Evolutionary conservation across 2,113 vertebrate species (phyloP).

Genomic region (Aplodontia rufa): DNA sequence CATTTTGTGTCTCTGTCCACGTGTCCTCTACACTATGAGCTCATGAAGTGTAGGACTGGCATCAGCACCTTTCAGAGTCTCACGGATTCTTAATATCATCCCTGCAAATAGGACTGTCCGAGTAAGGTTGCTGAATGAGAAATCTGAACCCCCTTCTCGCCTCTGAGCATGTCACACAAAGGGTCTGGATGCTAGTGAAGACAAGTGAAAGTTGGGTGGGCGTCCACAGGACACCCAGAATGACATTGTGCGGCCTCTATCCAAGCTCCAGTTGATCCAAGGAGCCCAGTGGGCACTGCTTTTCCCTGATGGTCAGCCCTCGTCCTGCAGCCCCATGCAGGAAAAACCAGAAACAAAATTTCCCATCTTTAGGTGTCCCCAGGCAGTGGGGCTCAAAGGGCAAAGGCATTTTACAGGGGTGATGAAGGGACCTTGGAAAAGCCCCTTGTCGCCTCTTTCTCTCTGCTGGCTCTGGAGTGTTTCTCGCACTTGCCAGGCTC

Average conservation of each 20-base stretch:
- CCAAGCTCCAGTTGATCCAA: neutral
- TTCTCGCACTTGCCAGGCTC: neutral
- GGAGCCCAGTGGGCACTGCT: neutral
- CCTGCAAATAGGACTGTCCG: neutral
- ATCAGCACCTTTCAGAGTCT: neutral
- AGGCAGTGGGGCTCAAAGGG: neutral
- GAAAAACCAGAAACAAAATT: constrained; percentile 45
- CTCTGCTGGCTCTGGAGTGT: neutral
- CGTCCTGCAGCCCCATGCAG: neutral
- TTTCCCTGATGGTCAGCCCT: neutral
- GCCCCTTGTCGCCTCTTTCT: neutral
- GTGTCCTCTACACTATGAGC: no score
- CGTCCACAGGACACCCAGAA: neutral
- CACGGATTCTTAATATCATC: neutral
- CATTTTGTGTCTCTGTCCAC: neutral
- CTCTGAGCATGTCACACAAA: neutral
- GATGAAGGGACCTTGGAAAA: neutral
- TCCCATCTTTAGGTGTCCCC: neutral
- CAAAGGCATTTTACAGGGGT: neutral
- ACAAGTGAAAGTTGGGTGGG: neutral
- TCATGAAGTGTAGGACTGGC: neutral
- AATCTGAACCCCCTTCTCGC: neutral
- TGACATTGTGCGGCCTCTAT: neutral
- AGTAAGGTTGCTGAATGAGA: neutral
- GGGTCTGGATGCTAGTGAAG: neutral